phyloP scores from a whole-genome alignment of 2,888 invertebrate species.

The Drosophila ezoana region DNA sequence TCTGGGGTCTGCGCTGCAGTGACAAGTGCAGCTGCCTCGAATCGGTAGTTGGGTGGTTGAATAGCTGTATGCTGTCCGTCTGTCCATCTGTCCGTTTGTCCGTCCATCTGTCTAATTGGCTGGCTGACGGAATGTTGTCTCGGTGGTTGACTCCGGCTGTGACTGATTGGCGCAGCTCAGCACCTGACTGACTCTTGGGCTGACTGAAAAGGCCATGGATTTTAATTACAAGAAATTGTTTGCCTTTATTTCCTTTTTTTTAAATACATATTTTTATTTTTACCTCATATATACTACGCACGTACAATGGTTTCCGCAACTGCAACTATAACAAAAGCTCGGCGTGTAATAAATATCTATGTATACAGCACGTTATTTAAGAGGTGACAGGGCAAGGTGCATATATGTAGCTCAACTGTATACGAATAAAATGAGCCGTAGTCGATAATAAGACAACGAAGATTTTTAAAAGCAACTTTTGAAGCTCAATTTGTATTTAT shows the following conservation, averaged over 20 bases:
- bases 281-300: constrained; percentile 7
- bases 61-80: constrained; percentile 1
- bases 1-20: constrained; percentile 64
- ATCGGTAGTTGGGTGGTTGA: constrained; percentile 30
- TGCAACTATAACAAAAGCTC: constrained; percentile 60
- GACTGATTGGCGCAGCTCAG: constrained; percentile 79
- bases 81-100: constrained; percentile 3
- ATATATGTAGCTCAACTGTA: not conserved
- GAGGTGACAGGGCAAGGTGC: too few relatives aligned
- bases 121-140: constrained; percentile 44
- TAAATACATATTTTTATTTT: not conserved
- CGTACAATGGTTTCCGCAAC: constrained; percentile 38
- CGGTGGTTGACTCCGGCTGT: constrained; percentile 78
- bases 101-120: constrained; percentile 12
- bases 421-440: not conserved
- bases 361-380: not conserved
- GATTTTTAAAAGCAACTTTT: too few relatives aligned
- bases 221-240: constrained; percentile 81
- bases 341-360: constrained; percentile 21
- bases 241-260: constrained; percentile 58
- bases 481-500: too few relatives aligned
- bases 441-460: not conserved
- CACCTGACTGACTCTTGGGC: constrained; percentile 73
- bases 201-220: constrained; percentile 78
- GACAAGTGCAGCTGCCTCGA: constrained; percentile 62